These are phyloP conservation scores for Bombylius major DNA, from an alignment of 2,888 invertebrate genomes.

Conservation along the genomic window DNA sequence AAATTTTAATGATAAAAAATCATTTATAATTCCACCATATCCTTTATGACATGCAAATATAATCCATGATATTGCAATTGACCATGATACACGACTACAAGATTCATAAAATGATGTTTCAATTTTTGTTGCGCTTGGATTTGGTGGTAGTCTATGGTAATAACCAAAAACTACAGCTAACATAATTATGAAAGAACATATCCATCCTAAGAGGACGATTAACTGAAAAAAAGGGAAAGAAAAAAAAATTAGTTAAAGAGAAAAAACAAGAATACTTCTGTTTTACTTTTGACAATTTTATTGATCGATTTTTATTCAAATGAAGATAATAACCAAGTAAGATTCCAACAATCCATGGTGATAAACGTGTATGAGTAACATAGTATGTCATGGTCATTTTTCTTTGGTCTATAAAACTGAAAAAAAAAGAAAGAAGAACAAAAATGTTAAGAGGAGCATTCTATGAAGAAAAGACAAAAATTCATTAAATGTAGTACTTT, in stretches of 20 bases:
- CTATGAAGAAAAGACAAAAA: neutral
- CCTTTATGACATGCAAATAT: constrained; percentile 28
- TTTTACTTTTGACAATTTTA: no score
- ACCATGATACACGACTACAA: constrained; percentile 25
- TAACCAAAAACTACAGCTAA: constrained; percentile 29
- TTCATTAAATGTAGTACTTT: neutral
- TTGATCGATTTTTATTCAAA: constrained; percentile 13
- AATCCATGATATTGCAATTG: constrained; percentile 25
- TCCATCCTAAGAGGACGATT: constrained; percentile 22
- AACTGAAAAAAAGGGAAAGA: no score
- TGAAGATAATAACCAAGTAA: constrained; percentile 34
- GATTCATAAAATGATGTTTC: constrained; percentile 27
- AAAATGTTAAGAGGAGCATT: no score
- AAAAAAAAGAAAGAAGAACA: no score
- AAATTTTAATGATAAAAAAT: constrained; percentile 23
- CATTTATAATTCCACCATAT: constrained; percentile 24
- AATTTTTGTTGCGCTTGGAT: constrained; percentile 22
- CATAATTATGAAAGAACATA: constrained; percentile 26
- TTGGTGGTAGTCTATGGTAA: constrained; percentile 27
- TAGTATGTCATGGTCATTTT: constrained; percentile 22
- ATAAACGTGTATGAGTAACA: constrained; percentile 32
- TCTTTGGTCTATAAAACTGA: neutral
- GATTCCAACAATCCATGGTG: constrained; percentile 35
- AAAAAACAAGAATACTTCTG: no score
- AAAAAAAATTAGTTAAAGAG: no score